Evolutionary conservation across 2,888 invertebrate genomes (phyloP).

Genomic region (Herminia tarsipennalis): DNA sequence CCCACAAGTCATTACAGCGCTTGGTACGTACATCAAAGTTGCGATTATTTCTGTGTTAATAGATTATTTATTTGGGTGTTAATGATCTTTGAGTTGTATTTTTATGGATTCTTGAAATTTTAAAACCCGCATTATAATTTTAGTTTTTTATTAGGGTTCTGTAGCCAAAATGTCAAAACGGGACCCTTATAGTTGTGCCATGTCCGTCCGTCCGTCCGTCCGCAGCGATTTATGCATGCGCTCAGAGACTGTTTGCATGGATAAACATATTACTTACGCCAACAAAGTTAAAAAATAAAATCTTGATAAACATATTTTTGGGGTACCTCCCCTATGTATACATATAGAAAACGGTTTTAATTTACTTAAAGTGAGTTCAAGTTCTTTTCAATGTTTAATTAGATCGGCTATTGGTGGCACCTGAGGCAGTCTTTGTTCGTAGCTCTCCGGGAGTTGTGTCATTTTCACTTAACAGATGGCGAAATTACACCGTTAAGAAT

Average conservation of each 20-base stretch:
- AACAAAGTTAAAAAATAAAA: no score
- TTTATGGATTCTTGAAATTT: no score
- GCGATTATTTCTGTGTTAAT: slow-evolving; percentile 32
- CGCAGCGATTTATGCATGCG: no score
- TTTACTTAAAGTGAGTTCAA: slow-evolving; percentile 62
- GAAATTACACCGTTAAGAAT: slow-evolving; percentile 50
- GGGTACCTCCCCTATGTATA: no score
- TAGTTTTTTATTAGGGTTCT: no score
- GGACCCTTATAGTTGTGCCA: no score
- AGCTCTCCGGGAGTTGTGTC: slow-evolving; percentile 60
- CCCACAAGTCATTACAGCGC: slow-evolving; percentile 36
- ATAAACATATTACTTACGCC: no score
- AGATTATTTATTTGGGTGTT: slow-evolving; percentile 9
- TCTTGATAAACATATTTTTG: no score
- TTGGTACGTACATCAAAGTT: slow-evolving; percentile 25
- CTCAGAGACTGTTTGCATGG: no score
- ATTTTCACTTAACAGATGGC: slow-evolving; percentile 53
- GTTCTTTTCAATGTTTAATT: slow-evolving; percentile 74
- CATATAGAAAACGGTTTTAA: slow-evolving; percentile 57
- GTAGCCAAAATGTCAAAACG: no score
- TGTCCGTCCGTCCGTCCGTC: no score
- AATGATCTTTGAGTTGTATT: slow-evolving; percentile 15
- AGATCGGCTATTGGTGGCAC: slow-evolving; percentile 72
- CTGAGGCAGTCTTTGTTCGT: slow-evolving; percentile 63
- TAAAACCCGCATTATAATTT: no score